These are phyloP conservation scores for Anthophora plumipes DNA, from an alignment of 2,888 invertebrate genomes.

Conservation along the genomic window DNA sequence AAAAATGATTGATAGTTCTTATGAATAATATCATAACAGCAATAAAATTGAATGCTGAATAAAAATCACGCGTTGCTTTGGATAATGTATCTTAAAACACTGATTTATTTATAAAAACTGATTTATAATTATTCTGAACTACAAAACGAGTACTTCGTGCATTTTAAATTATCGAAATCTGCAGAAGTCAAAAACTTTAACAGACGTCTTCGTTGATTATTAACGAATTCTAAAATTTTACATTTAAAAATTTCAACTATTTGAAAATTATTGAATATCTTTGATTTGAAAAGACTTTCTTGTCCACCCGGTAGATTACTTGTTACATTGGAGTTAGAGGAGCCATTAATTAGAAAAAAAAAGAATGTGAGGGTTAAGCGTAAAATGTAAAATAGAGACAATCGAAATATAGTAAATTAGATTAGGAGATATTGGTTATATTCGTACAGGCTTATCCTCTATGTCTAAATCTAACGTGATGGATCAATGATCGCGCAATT, in stretches of 20 bases:
- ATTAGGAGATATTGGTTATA: conserved; percentile 22
- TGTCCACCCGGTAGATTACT: background rate
- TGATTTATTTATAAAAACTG: no score
- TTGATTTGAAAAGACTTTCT: conserved; percentile 8
- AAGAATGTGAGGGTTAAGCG: background rate
- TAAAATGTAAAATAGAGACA: background rate
- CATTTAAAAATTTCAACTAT: no score
- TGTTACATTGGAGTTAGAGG: background rate
- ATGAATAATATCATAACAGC: background rate
- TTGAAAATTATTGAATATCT: no score
- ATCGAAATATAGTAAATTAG: background rate
- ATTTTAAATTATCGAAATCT: no score
- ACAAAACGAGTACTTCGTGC: no score
- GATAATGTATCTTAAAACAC: background rate
- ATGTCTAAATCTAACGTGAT: conserved; percentile 48
- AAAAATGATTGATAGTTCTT: background rate
- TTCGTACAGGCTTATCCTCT: conserved; percentile 50
- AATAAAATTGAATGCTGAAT: background rate
- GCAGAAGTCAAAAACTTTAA: no score
- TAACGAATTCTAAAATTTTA: no score
- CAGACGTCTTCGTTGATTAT: no score
- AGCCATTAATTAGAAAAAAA: background rate
- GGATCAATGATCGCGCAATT: conserved; percentile 42
- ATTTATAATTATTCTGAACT: no score
- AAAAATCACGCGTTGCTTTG: no score